phyloP scores from a whole-genome alignment of 2,113 vertebrate genomes.

The Oreotragus oreotragus region DNA sequence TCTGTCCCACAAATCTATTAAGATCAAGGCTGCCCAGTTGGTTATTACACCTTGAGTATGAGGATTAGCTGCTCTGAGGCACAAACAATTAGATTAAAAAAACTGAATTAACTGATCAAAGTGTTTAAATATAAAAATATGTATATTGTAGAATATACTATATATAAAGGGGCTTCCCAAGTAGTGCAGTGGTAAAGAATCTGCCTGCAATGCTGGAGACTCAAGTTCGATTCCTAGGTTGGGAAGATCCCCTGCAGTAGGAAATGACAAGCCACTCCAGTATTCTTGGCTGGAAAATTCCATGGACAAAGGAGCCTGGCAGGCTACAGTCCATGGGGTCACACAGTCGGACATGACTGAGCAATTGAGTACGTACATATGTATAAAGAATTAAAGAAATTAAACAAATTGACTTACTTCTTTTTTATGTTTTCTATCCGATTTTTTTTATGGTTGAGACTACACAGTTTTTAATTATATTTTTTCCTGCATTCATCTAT shows the following conservation, averaged over 20 bases:
- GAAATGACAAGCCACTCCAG: background rate
- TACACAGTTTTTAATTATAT: background rate
- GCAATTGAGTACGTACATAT: background rate
- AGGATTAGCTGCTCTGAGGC: background rate
- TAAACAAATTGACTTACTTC: background rate
- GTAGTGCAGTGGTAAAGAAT: background rate
- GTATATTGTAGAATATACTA: background rate
- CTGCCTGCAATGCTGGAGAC: background rate
- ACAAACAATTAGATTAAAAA: background rate
- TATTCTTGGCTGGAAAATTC: background rate
- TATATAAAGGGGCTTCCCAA: background rate
- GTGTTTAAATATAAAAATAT: background rate
- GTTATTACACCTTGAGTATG: background rate
- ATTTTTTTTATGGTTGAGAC: background rate
- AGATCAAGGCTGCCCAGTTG: background rate
- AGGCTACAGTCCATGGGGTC: background rate
- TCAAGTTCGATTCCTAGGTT: background rate
- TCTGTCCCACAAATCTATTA: background rate
- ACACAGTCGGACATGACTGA: background rate
- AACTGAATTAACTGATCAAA: background rate
- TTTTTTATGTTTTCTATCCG: background rate
- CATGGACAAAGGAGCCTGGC: background rate
- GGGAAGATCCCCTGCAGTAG: background rate
- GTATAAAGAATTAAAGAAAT: background rate
- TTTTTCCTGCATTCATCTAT: background rate